These are phyloP conservation scores for Pantherophis vulpinus DNA, from an alignment of 2,797 vertebrate species.

Conservation along the genomic window DNA sequence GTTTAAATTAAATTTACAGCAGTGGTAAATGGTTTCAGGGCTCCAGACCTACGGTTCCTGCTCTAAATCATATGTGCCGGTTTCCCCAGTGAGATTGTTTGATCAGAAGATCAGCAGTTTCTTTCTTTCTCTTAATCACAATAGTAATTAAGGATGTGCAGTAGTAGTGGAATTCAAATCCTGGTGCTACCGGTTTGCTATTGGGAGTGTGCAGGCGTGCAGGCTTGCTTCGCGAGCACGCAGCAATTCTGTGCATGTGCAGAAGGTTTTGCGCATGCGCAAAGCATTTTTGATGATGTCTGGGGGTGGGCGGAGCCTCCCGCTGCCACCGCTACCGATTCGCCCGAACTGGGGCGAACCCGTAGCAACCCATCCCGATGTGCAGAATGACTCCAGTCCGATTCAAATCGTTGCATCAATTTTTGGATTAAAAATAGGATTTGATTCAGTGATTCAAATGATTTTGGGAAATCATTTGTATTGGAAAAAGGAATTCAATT, in stretches of 20 bases:
- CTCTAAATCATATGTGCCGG: conserved; percentile 2
- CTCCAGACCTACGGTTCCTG: neutral
- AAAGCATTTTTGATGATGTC: too few species aligned
- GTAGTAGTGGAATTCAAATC: too few species aligned
- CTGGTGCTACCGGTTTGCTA: too few species aligned
- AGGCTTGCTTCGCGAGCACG: too few species aligned
- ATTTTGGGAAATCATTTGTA: neutral
- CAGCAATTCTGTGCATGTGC: too few species aligned
- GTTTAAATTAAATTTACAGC: conserved; percentile 30
- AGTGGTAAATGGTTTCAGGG: conserved; percentile 15
- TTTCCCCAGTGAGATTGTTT: neutral
- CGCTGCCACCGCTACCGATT: too few species aligned
- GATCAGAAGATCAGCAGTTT: accelerated
- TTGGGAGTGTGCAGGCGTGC: too few species aligned
- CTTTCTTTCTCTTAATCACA: neutral
- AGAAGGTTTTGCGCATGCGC: too few species aligned
- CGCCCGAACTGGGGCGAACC: too few species aligned
- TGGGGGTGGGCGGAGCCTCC: too few species aligned
- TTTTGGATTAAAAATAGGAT: neutral
- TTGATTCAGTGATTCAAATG: neutral
- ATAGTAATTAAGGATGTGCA: neutral
- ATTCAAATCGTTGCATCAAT: neutral
- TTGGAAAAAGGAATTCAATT: neutral
- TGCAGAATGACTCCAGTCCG: neutral
- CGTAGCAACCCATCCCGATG: neutral